These are phyloP conservation scores for Ursus arctos DNA, from an alignment of 2,113 vertebrate genomes.

Conservation along the genomic window DNA sequence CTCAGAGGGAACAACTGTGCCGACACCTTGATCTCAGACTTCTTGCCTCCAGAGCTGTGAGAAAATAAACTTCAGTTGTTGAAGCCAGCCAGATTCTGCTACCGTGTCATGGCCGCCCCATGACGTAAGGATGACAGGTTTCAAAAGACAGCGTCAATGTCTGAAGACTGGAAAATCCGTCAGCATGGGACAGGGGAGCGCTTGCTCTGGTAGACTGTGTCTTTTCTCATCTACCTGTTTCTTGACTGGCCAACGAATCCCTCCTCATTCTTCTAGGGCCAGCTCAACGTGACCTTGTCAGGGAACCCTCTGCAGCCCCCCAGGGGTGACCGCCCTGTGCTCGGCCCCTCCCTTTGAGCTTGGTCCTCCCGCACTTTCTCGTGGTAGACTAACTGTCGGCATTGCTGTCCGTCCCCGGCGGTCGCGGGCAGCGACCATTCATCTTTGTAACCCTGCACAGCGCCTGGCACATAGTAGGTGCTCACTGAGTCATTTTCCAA, in stretches of 20 bases:
- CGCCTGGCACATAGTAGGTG: background rate
- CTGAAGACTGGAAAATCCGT: background rate
- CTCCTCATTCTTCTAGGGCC: background rate
- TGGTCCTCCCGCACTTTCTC: background rate
- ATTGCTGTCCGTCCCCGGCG: background rate
- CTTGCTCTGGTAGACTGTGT: background rate
- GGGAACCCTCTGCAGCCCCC: accelerated
- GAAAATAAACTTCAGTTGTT: background rate
- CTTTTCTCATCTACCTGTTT: background rate
- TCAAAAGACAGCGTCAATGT: background rate
- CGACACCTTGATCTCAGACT: background rate
- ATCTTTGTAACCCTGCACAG: background rate
- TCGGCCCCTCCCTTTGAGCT: accelerated
- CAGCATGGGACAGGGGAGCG: background rate
- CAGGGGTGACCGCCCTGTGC: background rate
- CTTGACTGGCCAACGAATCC: background rate
- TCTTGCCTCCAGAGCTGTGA: background rate
- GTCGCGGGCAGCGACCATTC: background rate
- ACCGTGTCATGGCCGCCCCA: background rate
- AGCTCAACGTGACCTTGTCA: background rate
- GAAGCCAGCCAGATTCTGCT: background rate
- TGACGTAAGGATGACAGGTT: background rate
- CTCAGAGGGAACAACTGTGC: background rate
- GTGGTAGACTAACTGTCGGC: background rate
- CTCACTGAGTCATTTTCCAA: background rate